phyloP scores from a whole-genome alignment of 2,888 invertebrate genomes.

The Eledona agricola region DNA sequence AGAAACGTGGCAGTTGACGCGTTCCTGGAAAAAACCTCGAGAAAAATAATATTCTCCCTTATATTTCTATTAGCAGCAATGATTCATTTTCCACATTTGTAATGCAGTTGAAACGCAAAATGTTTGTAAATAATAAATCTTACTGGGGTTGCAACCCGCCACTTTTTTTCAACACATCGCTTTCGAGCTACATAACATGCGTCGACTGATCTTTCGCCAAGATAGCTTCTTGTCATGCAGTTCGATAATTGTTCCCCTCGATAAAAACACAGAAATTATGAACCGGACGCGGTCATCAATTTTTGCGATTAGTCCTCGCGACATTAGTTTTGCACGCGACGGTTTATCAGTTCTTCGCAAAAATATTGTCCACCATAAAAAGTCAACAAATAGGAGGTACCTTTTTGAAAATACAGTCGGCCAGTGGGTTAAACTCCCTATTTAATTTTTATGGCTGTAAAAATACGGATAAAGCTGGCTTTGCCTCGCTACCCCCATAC shows the following conservation, averaged over 20 bases:
- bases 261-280: constrained; percentile 22
- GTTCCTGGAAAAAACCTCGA: too few relatives aligned
- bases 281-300: constrained; percentile 24
- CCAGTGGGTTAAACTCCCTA: constrained; percentile 17
- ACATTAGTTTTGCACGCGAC: constrained; percentile 17
- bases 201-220: constrained; percentile 15
- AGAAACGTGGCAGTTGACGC: too few relatives aligned
- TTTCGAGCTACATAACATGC: constrained; percentile 14
- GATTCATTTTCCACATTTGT: too few relatives aligned
- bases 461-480: constrained; percentile 33
- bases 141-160: too few relatives aligned
- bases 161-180: too few relatives aligned
- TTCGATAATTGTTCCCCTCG: constrained; percentile 21
- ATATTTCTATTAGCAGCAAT: too few relatives aligned
- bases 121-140: too few relatives aligned
- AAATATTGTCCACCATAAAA: constrained; percentile 25
- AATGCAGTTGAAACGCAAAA: too few relatives aligned
- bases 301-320: constrained; percentile 14
- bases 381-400: constrained; percentile 9
- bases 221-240: constrained; percentile 23
- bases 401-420: constrained; percentile 13
- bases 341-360: constrained; percentile 19
- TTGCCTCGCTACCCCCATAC: constrained; percentile 33
- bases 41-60: too few relatives aligned
- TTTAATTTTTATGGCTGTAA: constrained; percentile 38